Conservation (phyloP, 2,113 vertebrate species). For the Lampris incognitus region DNA sequence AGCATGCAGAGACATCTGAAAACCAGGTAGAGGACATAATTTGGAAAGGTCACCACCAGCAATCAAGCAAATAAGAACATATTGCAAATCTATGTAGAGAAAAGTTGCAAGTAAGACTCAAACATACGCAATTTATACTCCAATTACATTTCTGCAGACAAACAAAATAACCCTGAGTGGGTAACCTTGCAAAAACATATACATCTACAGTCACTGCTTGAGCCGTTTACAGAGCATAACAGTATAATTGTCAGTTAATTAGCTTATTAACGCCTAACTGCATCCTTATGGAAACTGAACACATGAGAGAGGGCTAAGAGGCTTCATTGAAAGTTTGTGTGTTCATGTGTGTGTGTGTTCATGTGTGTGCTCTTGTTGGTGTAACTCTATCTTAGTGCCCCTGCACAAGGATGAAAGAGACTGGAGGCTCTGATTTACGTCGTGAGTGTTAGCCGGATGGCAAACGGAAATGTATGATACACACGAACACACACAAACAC, state of each 20-base stretch:
- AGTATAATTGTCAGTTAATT: neutral
- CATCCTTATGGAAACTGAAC: neutral
- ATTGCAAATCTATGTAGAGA: too few relatives aligned
- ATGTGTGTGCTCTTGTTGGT: neutral
- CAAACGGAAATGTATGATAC: slow-evolving; percentile 31
- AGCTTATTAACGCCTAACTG: neutral
- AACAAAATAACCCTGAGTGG: neutral
- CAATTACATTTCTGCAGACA: too few relatives aligned
- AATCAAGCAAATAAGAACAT: too few relatives aligned
- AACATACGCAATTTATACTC: too few relatives aligned
- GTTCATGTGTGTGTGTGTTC: neutral
- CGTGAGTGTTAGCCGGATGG: slow-evolving; percentile 47
- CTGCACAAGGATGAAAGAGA: slow-evolving; percentile 9
- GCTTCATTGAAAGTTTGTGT: neutral
- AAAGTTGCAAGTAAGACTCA: too few relatives aligned
- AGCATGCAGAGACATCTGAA: too few relatives aligned
- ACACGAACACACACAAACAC: slow-evolving; percentile 18
- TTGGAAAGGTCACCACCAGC: too few relatives aligned
- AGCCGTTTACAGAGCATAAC: neutral
- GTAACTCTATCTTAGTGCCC: neutral
- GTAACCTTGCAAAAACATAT: neutral
- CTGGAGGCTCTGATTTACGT: slow-evolving; percentile 52
- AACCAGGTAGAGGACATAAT: too few relatives aligned
- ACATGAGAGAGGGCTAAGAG: neutral
- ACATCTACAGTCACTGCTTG: neutral